Evolutionary conservation across 2,888 invertebrate species (phyloP), one percentile per base, ranked within the genome.

Genomic region (Eugnorisma glareosa): DNA sequence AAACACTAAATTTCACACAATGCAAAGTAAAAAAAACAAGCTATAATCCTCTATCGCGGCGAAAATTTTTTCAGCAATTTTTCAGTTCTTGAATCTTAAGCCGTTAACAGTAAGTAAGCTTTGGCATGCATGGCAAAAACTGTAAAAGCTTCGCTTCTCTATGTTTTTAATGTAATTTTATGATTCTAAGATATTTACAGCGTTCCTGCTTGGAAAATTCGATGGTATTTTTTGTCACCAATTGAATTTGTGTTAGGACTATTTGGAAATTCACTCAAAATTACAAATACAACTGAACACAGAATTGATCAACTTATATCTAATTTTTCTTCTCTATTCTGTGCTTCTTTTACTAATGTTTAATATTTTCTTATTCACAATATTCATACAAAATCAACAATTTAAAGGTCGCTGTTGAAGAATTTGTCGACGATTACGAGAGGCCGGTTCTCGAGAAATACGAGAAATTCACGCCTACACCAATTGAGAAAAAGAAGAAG

Each of bases 371-470:
- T 18, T 71, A 1, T 54, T 72, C 68, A 80, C 73, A 28, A 64
- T 28, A 88, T 83, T 90, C 61, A 91, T 77, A 87, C 87, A 82
- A 86, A 45, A 84, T 90, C 73, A 88, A 89, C 88, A 67, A 82
- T 91, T 93, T 91, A 88, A 95, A 96, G 96, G 96, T 95, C 84
- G 93, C 89, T 81, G 95, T 94, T 86, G 95, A 94, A 89, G 96
- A 96, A 87, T 96, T 96, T 91, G 89, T 96, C 90, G 98, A 98
- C 75, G 98, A 98, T 95, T 98, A 98, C 93, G 98, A 98, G 90
- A 97, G 98, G 86, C 97, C 98, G 0, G 97, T 97, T 75, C 97
- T 98, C 80, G 98, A 98, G 92, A 98, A 97, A 94, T 98, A 97
- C 90, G 97, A 98, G 92, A 97, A 97, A 93, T 93, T 97, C 68